Evolutionary conservation across 2,888 invertebrate species (phyloP), one percentile per base, ranked within the genome.

Genomic region (Apocheima hispidaria): DNA sequence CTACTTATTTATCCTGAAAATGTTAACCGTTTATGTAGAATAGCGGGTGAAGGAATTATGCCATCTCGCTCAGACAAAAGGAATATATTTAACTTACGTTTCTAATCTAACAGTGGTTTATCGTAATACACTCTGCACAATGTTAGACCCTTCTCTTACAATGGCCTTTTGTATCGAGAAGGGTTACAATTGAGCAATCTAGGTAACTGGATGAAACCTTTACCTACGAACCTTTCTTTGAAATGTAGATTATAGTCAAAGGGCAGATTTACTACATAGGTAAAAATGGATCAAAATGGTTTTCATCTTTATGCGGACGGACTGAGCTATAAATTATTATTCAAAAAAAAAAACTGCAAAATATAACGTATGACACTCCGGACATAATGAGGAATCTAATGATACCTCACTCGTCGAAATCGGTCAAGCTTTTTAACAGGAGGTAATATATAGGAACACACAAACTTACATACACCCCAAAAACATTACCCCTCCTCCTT

Each of bases 111-210:
- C 12, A 20, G 20, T 20, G 28, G 46, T 46, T 44, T 46, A 46
- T 3, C 12, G 30, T 20, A 46, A 46, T 30, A 46, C 46, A 46
- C 30, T 10, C 14, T 14, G 14, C 16, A 38, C 10, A 36, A 44
- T 28, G 5, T 46, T 14, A 5, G n/a, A 46, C 46, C 46, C 30
- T 46, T 20, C 18, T 12, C 20, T 30, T 1, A 46, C 30, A 46
- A 46, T n/a, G 20, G 20, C 33, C 46, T n/a, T 30, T 46, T 46
- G 46, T 46, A 46, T 20, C 26, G 20, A 18, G 6, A 46, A 46
- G 46, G 46, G 46, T 46, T 46, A 18, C 12, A 12, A 6, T 20
- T 20, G 30, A 4, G 18, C 46, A 26, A 9, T 44, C 30, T 30
- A 12, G 18, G 46, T 33, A 46, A 46, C 30, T 46, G 18, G 30